These are phyloP conservation scores for Ormia ochracea DNA, from an alignment of 2,888 invertebrate genomes.

Conservation along the genomic window DNA sequence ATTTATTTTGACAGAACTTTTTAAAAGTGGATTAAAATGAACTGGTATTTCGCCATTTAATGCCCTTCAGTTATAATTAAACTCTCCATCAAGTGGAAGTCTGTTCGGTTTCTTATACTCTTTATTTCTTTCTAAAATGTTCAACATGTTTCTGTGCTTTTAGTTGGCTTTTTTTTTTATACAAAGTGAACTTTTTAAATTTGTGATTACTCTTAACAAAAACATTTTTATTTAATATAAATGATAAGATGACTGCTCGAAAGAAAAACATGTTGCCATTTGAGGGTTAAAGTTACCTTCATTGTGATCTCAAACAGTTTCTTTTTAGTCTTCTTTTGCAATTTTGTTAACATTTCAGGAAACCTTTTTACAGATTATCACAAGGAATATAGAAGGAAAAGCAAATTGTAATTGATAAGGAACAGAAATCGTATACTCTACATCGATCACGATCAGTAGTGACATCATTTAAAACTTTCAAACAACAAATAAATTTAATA, in stretches of 20 bases:
- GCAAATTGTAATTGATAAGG: not conserved
- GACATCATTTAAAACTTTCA: too few relatives aligned
- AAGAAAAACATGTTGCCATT: not conserved
- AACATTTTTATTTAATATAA: not conserved
- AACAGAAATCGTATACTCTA: not conserved
- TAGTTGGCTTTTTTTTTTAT: too few relatives aligned
- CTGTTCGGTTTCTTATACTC: too few relatives aligned
- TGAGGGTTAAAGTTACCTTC: not conserved
- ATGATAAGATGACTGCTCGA: not conserved
- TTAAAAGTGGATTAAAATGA: too few relatives aligned
- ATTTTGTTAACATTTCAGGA: not conserved
- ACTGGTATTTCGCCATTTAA: too few relatives aligned
- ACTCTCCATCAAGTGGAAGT: too few relatives aligned
- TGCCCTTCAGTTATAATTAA: too few relatives aligned
- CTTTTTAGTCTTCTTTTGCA: not conserved
- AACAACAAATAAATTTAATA: not conserved
- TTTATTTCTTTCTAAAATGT: too few relatives aligned
- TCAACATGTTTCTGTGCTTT: too few relatives aligned
- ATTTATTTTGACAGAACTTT: too few relatives aligned
- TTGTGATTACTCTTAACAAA: too few relatives aligned
- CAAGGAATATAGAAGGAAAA: constrained; percentile 3
- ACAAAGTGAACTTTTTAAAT: too few relatives aligned
- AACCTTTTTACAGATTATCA: not conserved
- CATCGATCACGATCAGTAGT: not conserved
- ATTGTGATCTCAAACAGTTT: not conserved